Conservation (phyloP, 2,888 invertebrate species). For the Falcaria lacertinaria region DNA sequence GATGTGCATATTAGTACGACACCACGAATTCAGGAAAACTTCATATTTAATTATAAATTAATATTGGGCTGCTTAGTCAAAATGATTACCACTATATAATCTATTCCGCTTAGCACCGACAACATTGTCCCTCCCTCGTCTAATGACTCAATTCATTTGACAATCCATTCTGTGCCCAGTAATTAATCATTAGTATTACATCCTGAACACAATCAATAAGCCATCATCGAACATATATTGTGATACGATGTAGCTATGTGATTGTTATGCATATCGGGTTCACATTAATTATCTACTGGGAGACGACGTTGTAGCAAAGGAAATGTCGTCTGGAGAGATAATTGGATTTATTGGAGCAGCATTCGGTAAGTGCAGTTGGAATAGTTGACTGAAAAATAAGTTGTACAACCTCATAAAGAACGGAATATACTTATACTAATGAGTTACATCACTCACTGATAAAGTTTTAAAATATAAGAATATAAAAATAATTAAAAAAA, state of each 20-base stretch:
- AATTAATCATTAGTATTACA: slow-evolving; percentile 30
- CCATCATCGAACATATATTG: slow-evolving; percentile 21
- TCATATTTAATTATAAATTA: no score
- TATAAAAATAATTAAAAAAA: no score
- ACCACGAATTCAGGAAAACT: no score
- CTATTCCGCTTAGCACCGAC: slow-evolving; percentile 2
- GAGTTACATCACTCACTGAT: no score
- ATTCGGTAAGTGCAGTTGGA: no score
- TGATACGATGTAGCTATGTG: slow-evolving; percentile 6
- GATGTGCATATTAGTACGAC: no score
- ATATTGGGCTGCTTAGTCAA: no score
- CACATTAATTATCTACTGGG: neutral
- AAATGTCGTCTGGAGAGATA: neutral
- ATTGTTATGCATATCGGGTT: slow-evolving; percentile 2
- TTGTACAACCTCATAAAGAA: no score
- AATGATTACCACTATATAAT: no score
- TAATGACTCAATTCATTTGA: slow-evolving; percentile 5
- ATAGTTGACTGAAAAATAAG: no score
- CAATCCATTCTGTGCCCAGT: slow-evolving; percentile 10
- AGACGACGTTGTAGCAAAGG: neutral
- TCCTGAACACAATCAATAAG: slow-evolving; percentile 34
- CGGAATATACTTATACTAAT: no score
- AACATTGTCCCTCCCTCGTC: neutral
- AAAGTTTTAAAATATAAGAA: no score
- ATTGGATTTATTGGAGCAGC: neutral